Base-by-base conservation (phyloP, 2,113 vertebrate species). In the Crocuta crocuta region DNA sequence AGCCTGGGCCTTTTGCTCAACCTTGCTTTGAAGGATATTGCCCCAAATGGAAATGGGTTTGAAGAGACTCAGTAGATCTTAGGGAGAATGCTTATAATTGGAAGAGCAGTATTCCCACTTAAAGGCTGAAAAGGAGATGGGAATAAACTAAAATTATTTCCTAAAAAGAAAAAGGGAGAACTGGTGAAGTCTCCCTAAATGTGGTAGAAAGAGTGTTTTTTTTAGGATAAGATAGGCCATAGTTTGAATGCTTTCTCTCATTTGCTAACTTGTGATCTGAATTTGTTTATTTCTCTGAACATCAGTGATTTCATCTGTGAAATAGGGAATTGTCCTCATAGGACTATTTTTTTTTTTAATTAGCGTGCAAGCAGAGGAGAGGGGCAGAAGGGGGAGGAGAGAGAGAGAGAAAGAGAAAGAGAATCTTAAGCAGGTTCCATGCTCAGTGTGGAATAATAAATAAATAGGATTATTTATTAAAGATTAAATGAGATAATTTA, bases 401-500 rank as follows among this genome's bases (percentile, higher is more conserved):
- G 50, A 50, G 50, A 50, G 11, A 23, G 19, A 61, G 58, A 58
- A 0, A 58, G 55, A 58, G 13, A 55, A 16, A 55, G 19, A 21
- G 58, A 61, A 61, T 23, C 58, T 61, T 61, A 23, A 61, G 21
- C 58, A 61, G 58, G 58, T 61, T 23, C 58, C 58, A 61, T 61
- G 58, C 58, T 61, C 21, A 61, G 21, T 61, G 58, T 61, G 58
- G 7, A 35, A 35, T 35, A 35, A 35, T 35, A 35, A 35, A 35
- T 35, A 35, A 35, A 35, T 43, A 55, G 31, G 19, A 24, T 79
- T 93, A 73, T 87, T 80, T 83, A 66, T 65, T 86, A 65, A 79
- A 90, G 55, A 58, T 63, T 73, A 73, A 79, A 33, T 95, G n/a
- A 83, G 33, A 91, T 81, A 70, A 91, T 84, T 95, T 61, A 85